Conservation (phyloP, 2,797 vertebrate genomes). For the Pagetopsis macropterus region DNA sequence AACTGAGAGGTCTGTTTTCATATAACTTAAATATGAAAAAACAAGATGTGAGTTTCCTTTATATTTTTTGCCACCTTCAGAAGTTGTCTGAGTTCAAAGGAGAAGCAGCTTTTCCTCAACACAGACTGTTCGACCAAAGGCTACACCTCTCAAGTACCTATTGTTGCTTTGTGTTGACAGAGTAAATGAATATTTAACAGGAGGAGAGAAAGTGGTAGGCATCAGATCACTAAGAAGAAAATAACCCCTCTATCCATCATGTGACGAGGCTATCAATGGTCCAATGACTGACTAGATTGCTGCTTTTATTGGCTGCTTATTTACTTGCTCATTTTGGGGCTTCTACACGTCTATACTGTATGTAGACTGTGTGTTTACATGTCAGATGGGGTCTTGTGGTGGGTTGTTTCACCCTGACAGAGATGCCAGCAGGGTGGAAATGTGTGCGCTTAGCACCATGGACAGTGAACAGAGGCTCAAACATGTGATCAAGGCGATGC, state of each 20-base stretch:
- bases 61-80: constrained; percentile 5
- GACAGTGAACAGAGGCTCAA: constrained; percentile 77
- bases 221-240: constrained; percentile 66
- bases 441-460: constrained; percentile 66
- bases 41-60: neutral
- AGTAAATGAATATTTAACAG: constrained; percentile 60
- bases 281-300: constrained; percentile 56
- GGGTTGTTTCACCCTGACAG: neutral
- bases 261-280: constrained; percentile 52
- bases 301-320: constrained; percentile 33
- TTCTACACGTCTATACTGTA: neutral
- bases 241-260: constrained; percentile 48
- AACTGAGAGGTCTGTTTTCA: neutral
- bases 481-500: constrained; percentile 83
- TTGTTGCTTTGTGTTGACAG: constrained; percentile 58
- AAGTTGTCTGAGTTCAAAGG: constrained; percentile 3
- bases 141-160: constrained; percentile 43
- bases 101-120: constrained; percentile 12
- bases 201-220: constrained; percentile 61
- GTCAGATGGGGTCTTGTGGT: constrained; percentile 31
- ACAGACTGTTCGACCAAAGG: constrained; percentile 23
- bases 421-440: constrained; percentile 3
- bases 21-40: neutral
- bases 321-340: constrained; percentile 3
- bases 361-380: constrained; percentile 10